phyloP scores from a whole-genome alignment of 2,888 invertebrate genomes.

The Thecophora atra region DNA sequence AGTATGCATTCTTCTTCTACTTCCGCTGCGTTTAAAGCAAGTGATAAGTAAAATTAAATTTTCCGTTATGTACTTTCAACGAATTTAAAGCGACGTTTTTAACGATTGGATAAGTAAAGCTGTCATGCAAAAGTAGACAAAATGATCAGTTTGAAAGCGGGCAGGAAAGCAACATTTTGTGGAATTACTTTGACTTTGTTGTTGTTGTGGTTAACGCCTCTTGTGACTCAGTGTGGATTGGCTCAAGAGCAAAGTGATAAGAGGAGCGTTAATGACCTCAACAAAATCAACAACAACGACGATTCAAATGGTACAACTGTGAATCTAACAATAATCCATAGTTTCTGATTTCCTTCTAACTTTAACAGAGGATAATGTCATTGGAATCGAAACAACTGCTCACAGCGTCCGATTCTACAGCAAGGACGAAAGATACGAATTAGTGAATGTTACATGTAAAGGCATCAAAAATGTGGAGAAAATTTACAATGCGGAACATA shows the following conservation, averaged over 20 bases:
- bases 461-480: conserved; percentile 42
- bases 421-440: conserved; percentile 47
- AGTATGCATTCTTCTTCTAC: no score
- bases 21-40: no score
- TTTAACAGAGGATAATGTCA: conserved; percentile 41
- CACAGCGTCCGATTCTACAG: conserved; percentile 51
- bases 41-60: no score
- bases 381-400: conserved; percentile 46
- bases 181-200: neutral
- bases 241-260: conserved; percentile 34
- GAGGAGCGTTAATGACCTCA: conserved; percentile 20
- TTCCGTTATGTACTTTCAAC: no score
- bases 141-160: conserved; percentile 39
- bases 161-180: conserved; percentile 45
- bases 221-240: neutral
- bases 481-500: conserved; percentile 44
- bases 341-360: no score
- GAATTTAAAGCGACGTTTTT: no score
- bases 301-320: no score
- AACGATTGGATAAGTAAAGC: neutral
- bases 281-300: no score
- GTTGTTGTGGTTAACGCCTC: neutral
- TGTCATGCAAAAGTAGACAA: conserved; percentile 4
- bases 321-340: no score
- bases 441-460: conserved; percentile 53